A percentile compares a stretch with the other conserved stretches of the same genome.
phyloP scores from a whole-genome alignment of 1,140 invertebrate genomes.

The Solenopsis invicta region DNA sequence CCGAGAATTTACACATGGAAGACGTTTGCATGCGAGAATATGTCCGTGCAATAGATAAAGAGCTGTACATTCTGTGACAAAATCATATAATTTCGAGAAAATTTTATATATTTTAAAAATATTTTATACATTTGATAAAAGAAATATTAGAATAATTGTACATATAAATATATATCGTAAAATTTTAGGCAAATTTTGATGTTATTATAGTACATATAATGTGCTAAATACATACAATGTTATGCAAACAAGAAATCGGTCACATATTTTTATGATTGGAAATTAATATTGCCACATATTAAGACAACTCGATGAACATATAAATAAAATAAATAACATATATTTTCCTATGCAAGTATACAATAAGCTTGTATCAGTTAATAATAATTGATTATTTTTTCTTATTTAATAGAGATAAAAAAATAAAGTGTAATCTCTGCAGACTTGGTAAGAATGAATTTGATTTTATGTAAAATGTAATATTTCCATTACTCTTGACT shows the following conservation, averaged over 20 bases:
- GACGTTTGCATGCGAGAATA: slow-evolving; percentile 59
- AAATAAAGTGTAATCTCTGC: background rate
- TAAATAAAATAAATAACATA: background rate
- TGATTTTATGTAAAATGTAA: background rate
- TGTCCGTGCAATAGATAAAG: slow-evolving; percentile 57
- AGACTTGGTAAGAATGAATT: background rate
- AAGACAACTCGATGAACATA: background rate
- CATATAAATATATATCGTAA: background rate
- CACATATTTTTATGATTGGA: background rate
- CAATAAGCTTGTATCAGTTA: background rate
- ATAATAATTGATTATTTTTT: background rate
- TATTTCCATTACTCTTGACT: slow-evolving; percentile 6
- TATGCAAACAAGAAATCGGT: background rate
- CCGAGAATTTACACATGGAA: slow-evolving; percentile 63
- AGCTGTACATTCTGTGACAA: slow-evolving; percentile 52
- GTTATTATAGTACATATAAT: background rate
- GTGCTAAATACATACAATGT: background rate
- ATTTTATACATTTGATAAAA: background rate
- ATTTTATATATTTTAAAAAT: background rate
- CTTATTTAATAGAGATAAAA: background rate
- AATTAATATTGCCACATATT: slow-evolving; percentile 6
- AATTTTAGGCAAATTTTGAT: background rate
- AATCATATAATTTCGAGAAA: slow-evolving; percentile 16
- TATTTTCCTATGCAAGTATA: background rate
- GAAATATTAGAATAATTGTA: background rate